These are phyloP conservation scores for Condylostylus longicornis DNA, from an alignment of 1,140 invertebrate genomes.

Conservation along the genomic window DNA sequence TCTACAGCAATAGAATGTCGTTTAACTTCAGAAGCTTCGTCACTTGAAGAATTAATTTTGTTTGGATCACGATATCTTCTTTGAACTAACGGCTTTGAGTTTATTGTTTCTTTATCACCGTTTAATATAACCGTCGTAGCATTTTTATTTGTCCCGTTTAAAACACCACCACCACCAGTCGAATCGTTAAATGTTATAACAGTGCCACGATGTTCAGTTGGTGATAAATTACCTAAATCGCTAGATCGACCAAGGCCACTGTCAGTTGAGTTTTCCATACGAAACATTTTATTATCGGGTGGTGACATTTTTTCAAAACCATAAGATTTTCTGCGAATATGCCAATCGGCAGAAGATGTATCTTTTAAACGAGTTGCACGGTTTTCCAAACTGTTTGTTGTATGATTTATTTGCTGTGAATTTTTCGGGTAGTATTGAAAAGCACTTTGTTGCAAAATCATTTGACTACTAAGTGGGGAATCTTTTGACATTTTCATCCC, in stretches of 20 bases:
- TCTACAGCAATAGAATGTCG: constrained; percentile 43
- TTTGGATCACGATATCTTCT: neutral
- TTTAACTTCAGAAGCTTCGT: constrained; percentile 31
- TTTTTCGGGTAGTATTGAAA: constrained; percentile 16
- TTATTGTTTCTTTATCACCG: no score
- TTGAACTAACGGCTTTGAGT: neutral
- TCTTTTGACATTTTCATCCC: no score
- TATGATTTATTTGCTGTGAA: constrained; percentile 15
- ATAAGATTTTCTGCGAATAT: constrained; percentile 51
- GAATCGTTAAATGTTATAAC: constrained; percentile 20
- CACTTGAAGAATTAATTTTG: constrained; percentile 1
- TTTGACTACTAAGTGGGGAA: neutral
- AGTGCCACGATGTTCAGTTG: constrained; percentile 18
- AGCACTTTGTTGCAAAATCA: constrained; percentile 6
- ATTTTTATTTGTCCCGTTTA: no score
- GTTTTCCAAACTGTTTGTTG: constrained; percentile 41
- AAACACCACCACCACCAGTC: no score
- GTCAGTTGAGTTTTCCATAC: constrained; percentile 51
- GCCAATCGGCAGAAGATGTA: constrained; percentile 43
- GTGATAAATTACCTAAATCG: constrained; percentile 40
- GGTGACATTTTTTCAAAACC: constrained; percentile 51
- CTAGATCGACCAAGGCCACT: constrained; percentile 53
- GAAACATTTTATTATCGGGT: constrained; percentile 32
- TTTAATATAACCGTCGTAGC: no score
- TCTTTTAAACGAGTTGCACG: constrained; percentile 31